Percentiles rank a stretch among this genome's conserved stretches.
These are phyloP conservation scores for Dryococelus australis DNA, from an alignment of 2,888 invertebrate species.

Conservation along the genomic window DNA sequence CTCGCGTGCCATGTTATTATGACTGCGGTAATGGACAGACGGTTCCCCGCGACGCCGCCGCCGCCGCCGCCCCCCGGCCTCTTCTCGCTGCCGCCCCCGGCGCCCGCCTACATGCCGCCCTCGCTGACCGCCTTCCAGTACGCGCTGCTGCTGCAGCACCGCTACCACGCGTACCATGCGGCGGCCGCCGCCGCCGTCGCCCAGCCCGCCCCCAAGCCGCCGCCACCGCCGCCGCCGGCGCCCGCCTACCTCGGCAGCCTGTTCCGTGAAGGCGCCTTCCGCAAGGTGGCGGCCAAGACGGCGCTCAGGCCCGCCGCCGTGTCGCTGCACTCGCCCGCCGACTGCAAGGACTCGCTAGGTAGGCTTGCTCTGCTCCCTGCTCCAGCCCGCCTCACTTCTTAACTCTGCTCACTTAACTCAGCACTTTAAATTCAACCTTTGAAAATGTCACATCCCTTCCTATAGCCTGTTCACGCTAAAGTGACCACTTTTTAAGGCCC, in stretches of 20 bases:
- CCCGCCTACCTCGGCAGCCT: not conserved
- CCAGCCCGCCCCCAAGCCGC: not conserved
- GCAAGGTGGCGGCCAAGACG: not conserved
- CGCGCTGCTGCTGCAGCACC: constrained; percentile 42
- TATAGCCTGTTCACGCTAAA: too few species aligned
- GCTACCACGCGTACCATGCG: constrained; percentile 39
- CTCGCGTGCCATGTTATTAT: constrained; percentile 32
- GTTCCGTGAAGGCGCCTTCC: not conserved
- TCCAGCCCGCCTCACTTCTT: too few species aligned
- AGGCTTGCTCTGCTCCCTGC: too few species aligned
- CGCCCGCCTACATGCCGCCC: constrained; percentile 35
- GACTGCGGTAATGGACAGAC: constrained; percentile 45
- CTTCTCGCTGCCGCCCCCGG: constrained; percentile 57
- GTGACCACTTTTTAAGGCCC: too few species aligned
- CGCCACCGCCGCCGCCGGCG: not conserved
- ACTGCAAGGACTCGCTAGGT: not conserved
- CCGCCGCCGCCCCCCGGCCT: constrained; percentile 60
- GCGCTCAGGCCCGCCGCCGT: not conserved
- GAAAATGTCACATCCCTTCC: too few species aligned
- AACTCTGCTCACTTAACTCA: too few species aligned
- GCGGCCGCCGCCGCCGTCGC: not conserved
- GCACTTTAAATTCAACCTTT: too few species aligned
- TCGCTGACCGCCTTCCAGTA: constrained; percentile 44
- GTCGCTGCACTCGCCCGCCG: not conserved
- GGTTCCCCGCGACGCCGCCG: constrained; percentile 48